Evolutionary conservation across 2,888 invertebrate genomes (phyloP).

Genomic region (Atrina japonica): DNA sequence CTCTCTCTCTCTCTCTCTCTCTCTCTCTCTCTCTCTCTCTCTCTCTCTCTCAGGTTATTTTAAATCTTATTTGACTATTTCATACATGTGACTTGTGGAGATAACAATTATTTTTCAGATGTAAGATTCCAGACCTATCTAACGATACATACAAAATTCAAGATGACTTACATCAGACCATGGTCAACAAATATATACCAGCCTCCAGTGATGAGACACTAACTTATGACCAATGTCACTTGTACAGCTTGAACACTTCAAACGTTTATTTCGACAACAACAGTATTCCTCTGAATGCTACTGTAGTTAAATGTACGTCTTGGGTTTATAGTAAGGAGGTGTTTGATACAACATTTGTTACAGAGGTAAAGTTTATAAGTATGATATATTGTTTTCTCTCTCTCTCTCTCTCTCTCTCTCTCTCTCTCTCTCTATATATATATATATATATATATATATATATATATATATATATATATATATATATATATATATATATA

Average conservation of each 20-base stretch:
- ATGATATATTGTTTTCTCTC: too few species aligned
- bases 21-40: too few species aligned
- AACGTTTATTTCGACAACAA: conserved; percentile 19
- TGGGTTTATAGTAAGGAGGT: conserved; percentile 55
- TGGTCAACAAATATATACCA: conserved; percentile 30
- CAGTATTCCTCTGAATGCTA: conserved; percentile 26
- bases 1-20: too few species aligned
- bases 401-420: too few species aligned
- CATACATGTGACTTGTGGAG: too few species aligned
- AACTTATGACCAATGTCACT: conserved; percentile 44
- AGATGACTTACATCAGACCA: conserved; percentile 12
- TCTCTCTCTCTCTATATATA: too few species aligned
- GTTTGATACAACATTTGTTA: conserved; percentile 49
- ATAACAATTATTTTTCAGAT: conserved; percentile 56
- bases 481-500: too few species aligned
- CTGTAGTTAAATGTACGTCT: conserved; percentile 38
- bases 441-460: too few species aligned
- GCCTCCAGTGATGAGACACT: conserved; percentile 22
- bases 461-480: too few species aligned
- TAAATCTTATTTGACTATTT: too few species aligned
- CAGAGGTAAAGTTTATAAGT: conserved; percentile 45
- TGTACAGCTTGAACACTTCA: conserved; percentile 27
- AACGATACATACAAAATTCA: conserved; percentile 66
- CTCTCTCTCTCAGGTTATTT: too few species aligned
- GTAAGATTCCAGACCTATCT: conserved; percentile 56